Evolutionary conservation across 2,113 vertebrate species (phyloP).

Genomic region (Morone saxatilis): DNA sequence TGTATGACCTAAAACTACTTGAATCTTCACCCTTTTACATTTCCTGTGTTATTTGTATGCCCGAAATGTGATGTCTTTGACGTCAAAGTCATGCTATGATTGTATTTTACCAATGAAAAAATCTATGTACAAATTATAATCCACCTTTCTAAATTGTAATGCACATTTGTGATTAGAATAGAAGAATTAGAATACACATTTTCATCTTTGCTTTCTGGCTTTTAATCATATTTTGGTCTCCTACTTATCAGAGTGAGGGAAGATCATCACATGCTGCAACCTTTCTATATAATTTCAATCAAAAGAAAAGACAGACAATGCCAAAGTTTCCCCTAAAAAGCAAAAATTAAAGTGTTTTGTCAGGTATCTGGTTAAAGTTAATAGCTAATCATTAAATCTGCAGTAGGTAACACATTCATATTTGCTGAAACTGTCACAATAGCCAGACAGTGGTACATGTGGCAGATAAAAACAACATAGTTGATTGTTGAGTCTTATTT

Average conservation of each 20-base stretch:
- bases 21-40: not conserved
- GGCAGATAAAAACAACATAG: too few relatives aligned
- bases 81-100: not conserved
- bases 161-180: not conserved
- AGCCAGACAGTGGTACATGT: too few relatives aligned
- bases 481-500: too few relatives aligned
- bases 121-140: not conserved
- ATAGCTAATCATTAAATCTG: too few relatives aligned
- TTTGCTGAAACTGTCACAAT: too few relatives aligned
- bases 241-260: not conserved
- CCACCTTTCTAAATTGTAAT: not conserved
- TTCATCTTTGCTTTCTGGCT: not conserved
- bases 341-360: not conserved
- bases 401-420: too few relatives aligned
- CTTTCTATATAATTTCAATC: not conserved
- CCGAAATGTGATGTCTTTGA: not conserved
- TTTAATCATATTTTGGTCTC: constrained; percentile 14
- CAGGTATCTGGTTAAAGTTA: not conserved
- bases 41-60: not conserved
- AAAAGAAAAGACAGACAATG: constrained; percentile 1
- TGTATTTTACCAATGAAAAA: not conserved
- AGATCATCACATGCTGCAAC: not conserved
- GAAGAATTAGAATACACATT: not conserved
- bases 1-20: not conserved
- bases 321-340: not conserved